Base-by-base conservation (phyloP, 2,797 vertebrate genomes). In the Sebastes diploproa region DNA sequence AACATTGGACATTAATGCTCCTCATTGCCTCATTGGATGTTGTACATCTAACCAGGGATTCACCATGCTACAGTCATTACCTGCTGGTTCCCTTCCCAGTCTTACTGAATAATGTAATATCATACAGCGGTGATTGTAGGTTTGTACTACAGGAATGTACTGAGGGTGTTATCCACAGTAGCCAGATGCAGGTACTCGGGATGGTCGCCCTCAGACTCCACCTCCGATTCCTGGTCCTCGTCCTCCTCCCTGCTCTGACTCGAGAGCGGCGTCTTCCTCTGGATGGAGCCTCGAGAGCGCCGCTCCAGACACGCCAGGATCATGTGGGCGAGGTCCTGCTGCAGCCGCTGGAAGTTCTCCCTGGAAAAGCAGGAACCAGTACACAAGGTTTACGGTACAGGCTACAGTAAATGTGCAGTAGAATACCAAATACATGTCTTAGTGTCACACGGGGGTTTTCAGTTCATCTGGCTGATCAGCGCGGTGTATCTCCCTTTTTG, bases 171-270 rank as follows among this genome's bases (percentile, higher is more conserved):
- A 25, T 96, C 96, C n/a, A 94, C 92, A 0, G 92, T 96, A 90
- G 95, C 96, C 88, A 99, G 84, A 0, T 99, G 97, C 78, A 99
- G 92, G 85, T 99, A 99, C 88, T 99, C 98, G 0, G 97, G 96
- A 1, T 92, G 94, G 29, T 94, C 95, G 38, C 92, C 93, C 38
- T 94, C 95, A 72, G 93, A 95, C 87, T 87, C 95, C 93, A 32
- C 76, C 66, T 42, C 88, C 1, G 83, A 87, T 1, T 84, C 81
- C 25, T 83, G 78, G 25, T 91, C 89, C 6, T 75, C 46, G 42
- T 73, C n/a, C 0, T 77, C 84, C 78, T 96, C 67, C 52, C 92
- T 92, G 71, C 93, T 96, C 90, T 94, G 94, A 74, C 96, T 89
- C 22, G 80, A 90, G 6, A 90, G 83, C 2, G 89, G 75, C 65